These are phyloP conservation scores for Polymixis lichenea DNA, from an alignment of 2,888 invertebrate genomes.

Conservation along the genomic window DNA sequence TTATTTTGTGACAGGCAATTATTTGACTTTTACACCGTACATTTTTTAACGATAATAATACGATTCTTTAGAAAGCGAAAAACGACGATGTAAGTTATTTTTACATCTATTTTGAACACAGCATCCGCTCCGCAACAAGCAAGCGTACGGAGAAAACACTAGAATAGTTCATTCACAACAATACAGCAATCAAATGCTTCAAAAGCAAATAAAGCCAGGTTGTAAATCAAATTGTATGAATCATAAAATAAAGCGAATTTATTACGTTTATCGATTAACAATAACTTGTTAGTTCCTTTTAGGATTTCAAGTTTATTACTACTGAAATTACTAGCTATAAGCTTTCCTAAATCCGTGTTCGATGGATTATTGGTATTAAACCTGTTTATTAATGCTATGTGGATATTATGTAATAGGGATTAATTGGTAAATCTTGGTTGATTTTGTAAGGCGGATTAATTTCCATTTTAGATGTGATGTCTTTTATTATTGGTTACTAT, in stretches of 20 bases:
- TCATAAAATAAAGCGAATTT: slow-evolving; percentile 46
- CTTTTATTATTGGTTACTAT: neutral
- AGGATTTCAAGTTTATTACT: slow-evolving; percentile 45
- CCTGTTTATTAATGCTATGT: slow-evolving; percentile 39
- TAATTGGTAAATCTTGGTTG: slow-evolving; percentile 20
- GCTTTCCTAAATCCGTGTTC: slow-evolving; percentile 9
- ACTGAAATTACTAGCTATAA: slow-evolving; percentile 27
- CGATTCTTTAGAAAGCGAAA: neutral
- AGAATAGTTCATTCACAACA: slow-evolving; percentile 36
- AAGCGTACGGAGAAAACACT: slow-evolving; percentile 1
- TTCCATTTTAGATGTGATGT: slow-evolving; percentile 13
- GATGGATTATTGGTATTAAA: slow-evolving; percentile 38
- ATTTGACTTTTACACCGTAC: no score
- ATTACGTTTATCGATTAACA: slow-evolving; percentile 38
- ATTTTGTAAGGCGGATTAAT: slow-evolving; percentile 29
- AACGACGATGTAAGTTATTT: neutral
- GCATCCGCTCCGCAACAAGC: neutral
- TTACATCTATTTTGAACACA: slow-evolving; percentile 11
- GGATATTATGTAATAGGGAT: slow-evolving; percentile 33
- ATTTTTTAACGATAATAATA: neutral
- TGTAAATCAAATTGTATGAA: slow-evolving; percentile 27
- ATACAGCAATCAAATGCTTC: slow-evolving; percentile 49
- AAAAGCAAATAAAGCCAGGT: slow-evolving; percentile 34
- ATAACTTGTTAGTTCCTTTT: slow-evolving; percentile 44
- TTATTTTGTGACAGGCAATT: neutral